Conservation (phyloP, 2,888 invertebrate genomes). For the Caenorhabditis sinica region DNA sequence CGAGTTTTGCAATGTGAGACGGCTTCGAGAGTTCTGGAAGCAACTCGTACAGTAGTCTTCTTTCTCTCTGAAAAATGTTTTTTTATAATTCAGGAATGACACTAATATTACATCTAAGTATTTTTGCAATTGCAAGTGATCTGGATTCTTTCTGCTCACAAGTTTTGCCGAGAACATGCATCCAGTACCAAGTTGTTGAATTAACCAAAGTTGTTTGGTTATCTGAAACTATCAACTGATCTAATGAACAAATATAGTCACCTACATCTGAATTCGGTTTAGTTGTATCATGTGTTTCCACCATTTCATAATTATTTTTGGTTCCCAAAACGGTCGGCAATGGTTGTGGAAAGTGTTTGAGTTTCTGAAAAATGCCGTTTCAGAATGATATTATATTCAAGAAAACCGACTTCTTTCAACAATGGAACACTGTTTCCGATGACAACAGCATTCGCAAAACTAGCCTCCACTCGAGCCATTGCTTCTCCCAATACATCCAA, state of each 20-base stretch:
- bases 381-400: background rate
- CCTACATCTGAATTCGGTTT: background rate
- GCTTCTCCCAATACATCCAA: conserved; percentile 19
- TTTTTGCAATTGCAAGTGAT: conserved; percentile 21
- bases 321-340: conserved; percentile 14
- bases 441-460: background rate
- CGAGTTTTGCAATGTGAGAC: conserved; percentile 38
- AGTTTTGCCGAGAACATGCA: conserved; percentile 38
- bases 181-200: conserved; percentile 42
- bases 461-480: conserved; percentile 1
- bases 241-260: no score
- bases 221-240: background rate
- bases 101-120: conserved; percentile 23
- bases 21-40: conserved; percentile 42
- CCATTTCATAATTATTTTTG: conserved; percentile 13
- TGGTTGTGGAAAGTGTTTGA: background rate
- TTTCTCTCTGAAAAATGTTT: conserved; percentile 27
- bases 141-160: conserved; percentile 38
- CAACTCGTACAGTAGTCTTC: conserved; percentile 27
- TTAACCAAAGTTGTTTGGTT: conserved; percentile 30
- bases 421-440: background rate
- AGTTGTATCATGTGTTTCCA: conserved; percentile 9
- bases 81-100: background rate
- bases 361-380: conserved; percentile 24
- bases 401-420: background rate